Percentiles rank a stretch among this genome's conserved stretches.
Evolutionary conservation across 2,888 invertebrate species (phyloP).

Genomic region (Formica aserva): DNA sequence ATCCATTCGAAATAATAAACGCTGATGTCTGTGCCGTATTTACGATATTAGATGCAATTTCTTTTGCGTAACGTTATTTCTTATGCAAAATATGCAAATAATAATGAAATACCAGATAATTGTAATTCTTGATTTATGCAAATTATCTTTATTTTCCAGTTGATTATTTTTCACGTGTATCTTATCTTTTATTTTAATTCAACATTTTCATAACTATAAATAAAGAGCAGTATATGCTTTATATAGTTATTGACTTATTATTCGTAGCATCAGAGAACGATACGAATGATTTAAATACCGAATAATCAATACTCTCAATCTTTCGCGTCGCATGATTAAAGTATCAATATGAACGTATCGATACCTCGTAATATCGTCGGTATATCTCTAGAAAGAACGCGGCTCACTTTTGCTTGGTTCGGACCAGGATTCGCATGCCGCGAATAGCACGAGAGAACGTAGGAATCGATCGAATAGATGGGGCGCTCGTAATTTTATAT

Average conservation of each 20-base stretch:
- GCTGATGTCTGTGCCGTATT: background rate
- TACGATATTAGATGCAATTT: slow-evolving; percentile 34
- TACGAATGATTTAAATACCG: slow-evolving; percentile 14
- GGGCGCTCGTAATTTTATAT: slow-evolving; percentile 1
- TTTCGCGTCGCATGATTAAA: slow-evolving; percentile 32
- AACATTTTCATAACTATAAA: background rate
- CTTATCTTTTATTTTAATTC: background rate
- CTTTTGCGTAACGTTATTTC: slow-evolving; percentile 28
- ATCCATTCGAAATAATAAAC: slow-evolving; percentile 26
- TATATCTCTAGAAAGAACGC: slow-evolving; percentile 48
- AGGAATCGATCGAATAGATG: slow-evolving; percentile 12
- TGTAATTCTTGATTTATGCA: slow-evolving; percentile 15
- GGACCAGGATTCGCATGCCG: slow-evolving; percentile 62
- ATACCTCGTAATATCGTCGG: slow-evolving; percentile 26
- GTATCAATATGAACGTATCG: slow-evolving; percentile 24
- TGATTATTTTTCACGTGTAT: background rate
- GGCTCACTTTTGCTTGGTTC: slow-evolving; percentile 74
- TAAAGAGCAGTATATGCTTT: background rate
- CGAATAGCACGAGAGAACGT: slow-evolving; percentile 61
- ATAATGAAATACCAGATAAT: background rate
- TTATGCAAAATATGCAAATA: slow-evolving; percentile 34
- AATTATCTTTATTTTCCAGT: background rate
- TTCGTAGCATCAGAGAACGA: background rate
- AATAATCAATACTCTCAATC: background rate
- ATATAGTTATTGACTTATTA: background rate